Evolutionary conservation across 2,888 invertebrate species (phyloP).

Genomic region (Clivina fossor): DNA sequence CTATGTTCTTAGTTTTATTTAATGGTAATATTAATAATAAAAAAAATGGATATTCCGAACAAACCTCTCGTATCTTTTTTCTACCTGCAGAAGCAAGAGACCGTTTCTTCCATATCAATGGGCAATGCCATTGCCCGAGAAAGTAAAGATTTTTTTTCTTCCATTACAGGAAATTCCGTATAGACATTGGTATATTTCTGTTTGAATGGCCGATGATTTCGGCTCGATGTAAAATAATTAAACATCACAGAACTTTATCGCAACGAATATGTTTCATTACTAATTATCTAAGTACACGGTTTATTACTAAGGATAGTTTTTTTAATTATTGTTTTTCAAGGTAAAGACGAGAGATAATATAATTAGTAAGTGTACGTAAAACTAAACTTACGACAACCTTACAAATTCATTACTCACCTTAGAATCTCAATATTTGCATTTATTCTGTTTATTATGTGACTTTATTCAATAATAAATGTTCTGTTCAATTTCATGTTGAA

Average conservation of each 20-base stretch:
- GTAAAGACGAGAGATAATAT: constrained; percentile 31
- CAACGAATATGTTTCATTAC: neutral
- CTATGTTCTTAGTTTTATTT: too few species aligned
- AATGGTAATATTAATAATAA: constrained; percentile 1
- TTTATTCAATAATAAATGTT: too few species aligned
- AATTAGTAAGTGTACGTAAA: constrained; percentile 21
- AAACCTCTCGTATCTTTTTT: too few species aligned
- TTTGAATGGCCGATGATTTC: constrained; percentile 17
- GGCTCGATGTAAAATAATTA: constrained; percentile 12
- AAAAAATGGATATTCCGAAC: too few species aligned
- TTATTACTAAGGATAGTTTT: constrained; percentile 21
- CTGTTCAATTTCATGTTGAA: too few species aligned
- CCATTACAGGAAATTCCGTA: constrained; percentile 13
- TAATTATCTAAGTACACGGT: constrained; percentile 11
- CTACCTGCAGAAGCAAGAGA: constrained; percentile 81
- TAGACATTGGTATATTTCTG: constrained; percentile 1
- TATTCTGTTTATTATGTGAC: too few species aligned
- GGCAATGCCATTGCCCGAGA: constrained; percentile 54
- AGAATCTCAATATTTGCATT: constrained; percentile 23
- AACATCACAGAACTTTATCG: too few species aligned
- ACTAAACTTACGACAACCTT: constrained; percentile 24
- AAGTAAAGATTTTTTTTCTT: constrained; percentile 12
- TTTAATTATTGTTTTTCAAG: constrained; percentile 19
- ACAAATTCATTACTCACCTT: constrained; percentile 26
- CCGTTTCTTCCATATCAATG: constrained; percentile 69